Base-by-base conservation (phyloP, 1,140 invertebrate species). In the Manduca sexta region DNA sequence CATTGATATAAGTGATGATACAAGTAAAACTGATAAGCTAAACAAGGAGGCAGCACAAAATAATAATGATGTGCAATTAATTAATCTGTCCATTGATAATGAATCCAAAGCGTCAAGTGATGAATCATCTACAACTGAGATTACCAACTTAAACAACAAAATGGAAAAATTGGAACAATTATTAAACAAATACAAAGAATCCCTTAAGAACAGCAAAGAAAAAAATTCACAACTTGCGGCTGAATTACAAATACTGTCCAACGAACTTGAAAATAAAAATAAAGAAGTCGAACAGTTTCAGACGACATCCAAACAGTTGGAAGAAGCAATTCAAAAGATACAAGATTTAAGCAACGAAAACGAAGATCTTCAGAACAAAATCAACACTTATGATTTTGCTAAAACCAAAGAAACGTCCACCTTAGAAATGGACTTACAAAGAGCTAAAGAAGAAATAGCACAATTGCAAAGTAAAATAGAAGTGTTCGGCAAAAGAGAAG, bases 401-500 rank as follows among this genome's bases (percentile, higher is more conserved):
- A 73, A 81, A 80, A 63, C 79, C 64, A 75, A 81, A 56, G 72
- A 88, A 72, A 70, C 77, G 60, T 71, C 87, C 52, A 69, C 84
- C 61, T 52, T 86, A 51, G 74, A 88, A 84, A 55, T 78, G 51
- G 66, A 87, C 66, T 58, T 78, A 45, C 50, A 88, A 73, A 59
- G 63, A 69, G 80, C 74, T 48, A 80, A 77, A 73, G 74, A 75
- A 66, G 86, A 84, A 76, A 73, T 88, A 65, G 29, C 38, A 37
- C 12, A 75, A 64, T 58, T 89, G 54, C 64, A 83, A 34, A 74
- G 75, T 48, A 87, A 86, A 68, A 81, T 89, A 29, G 64, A 87
- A 15, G 53, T 82, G 15, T 75, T 91, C 30, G 88, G 86, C 52
- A 92, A 91, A 69, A 89, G 91, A 45, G 93, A 94, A 79, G 93